Percentiles rank a stretch among this genome's conserved stretches.
Conservation (phyloP, 2,888 invertebrate species). For the Eueremaeus valkanovi region DNA sequence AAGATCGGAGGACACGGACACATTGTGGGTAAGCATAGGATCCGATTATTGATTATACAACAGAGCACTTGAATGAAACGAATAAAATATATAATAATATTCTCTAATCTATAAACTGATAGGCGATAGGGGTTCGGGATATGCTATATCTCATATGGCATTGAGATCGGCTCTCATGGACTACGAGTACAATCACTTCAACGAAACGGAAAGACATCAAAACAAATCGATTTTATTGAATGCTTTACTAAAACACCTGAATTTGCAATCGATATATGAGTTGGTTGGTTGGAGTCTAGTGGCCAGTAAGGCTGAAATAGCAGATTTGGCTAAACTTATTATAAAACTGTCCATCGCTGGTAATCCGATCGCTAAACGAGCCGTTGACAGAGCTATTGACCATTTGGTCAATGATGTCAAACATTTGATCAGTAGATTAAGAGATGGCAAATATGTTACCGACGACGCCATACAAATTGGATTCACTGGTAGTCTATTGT, state of each 20-base stretch:
- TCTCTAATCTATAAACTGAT: neutral
- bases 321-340: conserved; percentile 33
- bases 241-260: conserved; percentile 27
- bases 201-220: conserved; percentile 5
- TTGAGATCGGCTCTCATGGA: conserved; percentile 36
- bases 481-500: conserved; percentile 37
- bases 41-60: neutral
- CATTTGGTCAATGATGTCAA: conserved; percentile 36
- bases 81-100: neutral
- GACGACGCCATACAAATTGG: conserved; percentile 33
- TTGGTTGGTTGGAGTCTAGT: conserved; percentile 40
- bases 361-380: conserved; percentile 29
- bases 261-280: conserved; percentile 35
- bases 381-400: conserved; percentile 22
- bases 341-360: neutral
- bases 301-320: conserved; percentile 32
- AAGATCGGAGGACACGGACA: conserved; percentile 32
- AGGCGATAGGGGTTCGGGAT: conserved; percentile 39
- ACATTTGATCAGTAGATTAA: conserved; percentile 12
- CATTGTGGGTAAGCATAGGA: neutral
- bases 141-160: conserved; percentile 36
- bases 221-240: conserved; percentile 19
- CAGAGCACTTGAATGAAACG: neutral
- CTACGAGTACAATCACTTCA: conserved; percentile 34
- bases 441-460: neutral